Base-by-base conservation (phyloP, 2,888 invertebrate genomes). In the Aphidius colemani region DNA sequence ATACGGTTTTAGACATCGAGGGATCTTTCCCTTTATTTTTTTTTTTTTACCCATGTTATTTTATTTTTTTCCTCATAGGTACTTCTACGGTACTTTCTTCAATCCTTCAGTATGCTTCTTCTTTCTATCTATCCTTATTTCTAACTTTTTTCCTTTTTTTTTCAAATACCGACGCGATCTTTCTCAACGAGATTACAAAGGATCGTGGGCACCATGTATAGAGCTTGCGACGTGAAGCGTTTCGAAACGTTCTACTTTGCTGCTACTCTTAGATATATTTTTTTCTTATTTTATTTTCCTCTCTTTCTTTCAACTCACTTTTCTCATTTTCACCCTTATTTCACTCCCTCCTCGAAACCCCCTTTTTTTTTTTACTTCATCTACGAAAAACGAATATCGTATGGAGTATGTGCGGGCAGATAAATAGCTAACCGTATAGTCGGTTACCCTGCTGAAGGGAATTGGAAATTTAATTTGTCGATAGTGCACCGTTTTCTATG, bases 151-250 rank as follows among this genome's bases (percentile, higher is more conserved):
- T 71, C 68, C 53, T 59, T 49, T 70, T 70, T 70, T 70, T 49
- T 53, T 61, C 58, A 66, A 53, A 61, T 60, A 59, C 53, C 62
- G 58, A 11, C 72, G 72, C 72, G 75, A 78, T 80, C 76, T 76
- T 61, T 77, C 73, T 77, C 77, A 78, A 63, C 76, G 77, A 78
- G 79, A 81, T 81, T 80, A 81, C 80, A 78, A 80, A 78, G 76
- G 76, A 76, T 74, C 66, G 70, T 71, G 71, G 46, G 57, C 49
- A 65, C 53, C 63, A 61, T 55, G 59, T 61, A 64, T 45, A 62
- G 58, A 66, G 62, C 70, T 70, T 67, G 73, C 67, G 65, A 74
- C 75, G 74, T 71, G 76, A 74, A 77, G 66, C 73, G 71, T 70
- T 74, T 76, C 63, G 72, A 72, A 74, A 74, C 71, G 72, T 66